phyloP scores from a whole-genome alignment of 2,113 vertebrate genomes.

The Hylia prasina region DNA sequence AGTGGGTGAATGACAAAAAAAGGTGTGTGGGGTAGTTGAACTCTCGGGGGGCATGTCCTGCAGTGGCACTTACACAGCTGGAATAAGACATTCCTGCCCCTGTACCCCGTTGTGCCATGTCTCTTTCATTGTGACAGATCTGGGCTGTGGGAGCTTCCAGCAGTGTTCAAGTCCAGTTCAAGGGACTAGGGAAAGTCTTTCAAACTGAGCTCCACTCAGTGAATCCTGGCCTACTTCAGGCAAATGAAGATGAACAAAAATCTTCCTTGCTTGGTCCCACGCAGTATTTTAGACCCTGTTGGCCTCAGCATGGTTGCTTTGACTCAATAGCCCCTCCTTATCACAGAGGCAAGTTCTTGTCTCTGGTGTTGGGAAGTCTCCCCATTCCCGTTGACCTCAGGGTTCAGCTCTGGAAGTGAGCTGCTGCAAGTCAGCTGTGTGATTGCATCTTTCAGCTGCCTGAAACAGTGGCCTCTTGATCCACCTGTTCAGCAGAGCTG shows the following conservation, averaged over 20 bases:
- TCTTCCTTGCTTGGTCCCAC: neutral
- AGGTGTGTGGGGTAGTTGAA: neutral
- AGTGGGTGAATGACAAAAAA: neutral
- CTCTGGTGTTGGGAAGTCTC: neutral
- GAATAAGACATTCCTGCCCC: neutral
- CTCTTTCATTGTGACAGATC: neutral
- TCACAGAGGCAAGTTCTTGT: neutral
- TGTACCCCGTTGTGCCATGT: fast-evolving
- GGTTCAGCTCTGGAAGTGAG: neutral
- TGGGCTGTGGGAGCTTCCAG: neutral
- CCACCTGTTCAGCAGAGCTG: neutral
- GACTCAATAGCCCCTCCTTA: neutral
- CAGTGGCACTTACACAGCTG: neutral
- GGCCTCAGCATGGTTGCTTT: neutral
- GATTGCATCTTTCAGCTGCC: neutral
- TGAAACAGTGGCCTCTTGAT: fast-evolving
- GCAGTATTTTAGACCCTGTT: neutral
- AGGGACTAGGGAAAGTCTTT: neutral
- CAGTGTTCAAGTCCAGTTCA: neutral
- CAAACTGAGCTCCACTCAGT: neutral
- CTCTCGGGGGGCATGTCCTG: neutral
- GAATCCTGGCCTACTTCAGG: neutral
- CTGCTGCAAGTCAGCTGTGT: neutral
- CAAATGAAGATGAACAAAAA: neutral
- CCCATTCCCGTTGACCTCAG: fast-evolving